Percentiles rank a stretch among this genome's conserved stretches.
Conservation (phyloP, 2,888 invertebrate species). For the Cosmorhoe ocellata region DNA sequence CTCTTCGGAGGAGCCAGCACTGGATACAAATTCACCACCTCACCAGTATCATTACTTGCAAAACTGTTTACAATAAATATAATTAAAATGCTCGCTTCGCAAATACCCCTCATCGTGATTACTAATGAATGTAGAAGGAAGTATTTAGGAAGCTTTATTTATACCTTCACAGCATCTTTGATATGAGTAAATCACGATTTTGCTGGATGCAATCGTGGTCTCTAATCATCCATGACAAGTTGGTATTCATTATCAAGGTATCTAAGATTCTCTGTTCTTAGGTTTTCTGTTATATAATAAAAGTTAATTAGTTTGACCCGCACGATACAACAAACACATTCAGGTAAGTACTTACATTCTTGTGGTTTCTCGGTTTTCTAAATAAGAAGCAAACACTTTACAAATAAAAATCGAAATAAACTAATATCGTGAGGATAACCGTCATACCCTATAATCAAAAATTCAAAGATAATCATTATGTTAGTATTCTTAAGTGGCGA, state of each 20-base stretch:
- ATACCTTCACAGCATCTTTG: constrained; percentile 63
- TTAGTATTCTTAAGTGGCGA: no score
- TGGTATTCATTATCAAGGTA: background rate
- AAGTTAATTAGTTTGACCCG: no score
- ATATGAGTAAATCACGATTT: constrained; percentile 65
- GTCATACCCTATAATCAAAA: no score
- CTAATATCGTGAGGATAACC: no score
- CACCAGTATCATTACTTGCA: constrained; percentile 13
- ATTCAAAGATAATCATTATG: no score
- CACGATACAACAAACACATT: no score
- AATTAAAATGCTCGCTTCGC: constrained; percentile 28
- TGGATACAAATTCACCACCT: constrained; percentile 39
- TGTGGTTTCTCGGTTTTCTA: no score
- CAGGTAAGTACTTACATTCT: no score
- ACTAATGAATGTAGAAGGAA: constrained; percentile 49
- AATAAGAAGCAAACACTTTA: no score
- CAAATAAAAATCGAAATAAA: no score
- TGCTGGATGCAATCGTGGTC: constrained; percentile 15
- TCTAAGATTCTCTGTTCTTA: no score
- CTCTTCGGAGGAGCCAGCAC: constrained; percentile 55
- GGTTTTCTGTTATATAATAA: no score
- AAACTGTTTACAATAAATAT: constrained; percentile 15
- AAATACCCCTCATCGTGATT: constrained; percentile 50
- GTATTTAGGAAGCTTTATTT: constrained; percentile 58
- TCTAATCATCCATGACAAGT: constrained; percentile 4